These are phyloP conservation scores for Uloborus diversus DNA, from an alignment of 1,140 invertebrate genomes.

Conservation along the genomic window DNA sequence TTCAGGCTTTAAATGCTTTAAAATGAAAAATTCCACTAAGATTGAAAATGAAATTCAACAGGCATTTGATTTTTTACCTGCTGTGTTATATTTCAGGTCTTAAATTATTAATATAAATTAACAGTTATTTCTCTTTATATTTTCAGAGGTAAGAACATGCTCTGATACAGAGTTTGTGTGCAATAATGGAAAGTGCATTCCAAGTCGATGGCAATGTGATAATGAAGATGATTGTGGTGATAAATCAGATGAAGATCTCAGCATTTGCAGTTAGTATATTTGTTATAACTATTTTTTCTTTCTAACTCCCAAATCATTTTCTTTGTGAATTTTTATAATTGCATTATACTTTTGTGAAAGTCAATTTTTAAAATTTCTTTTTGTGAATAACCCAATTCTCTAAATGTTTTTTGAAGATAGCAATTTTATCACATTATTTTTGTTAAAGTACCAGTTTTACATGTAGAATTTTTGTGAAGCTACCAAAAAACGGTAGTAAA, in stretches of 20 bases:
- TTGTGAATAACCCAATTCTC: neutral
- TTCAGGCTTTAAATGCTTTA: slow-evolving; percentile 34
- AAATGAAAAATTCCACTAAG: too few relatives aligned
- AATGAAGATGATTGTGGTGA: slow-evolving; percentile 94
- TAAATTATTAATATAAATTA: slow-evolving; percentile 64
- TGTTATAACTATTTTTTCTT: neutral
- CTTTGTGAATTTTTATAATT: neutral
- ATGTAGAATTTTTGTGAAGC: too few relatives aligned
- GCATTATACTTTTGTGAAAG: neutral
- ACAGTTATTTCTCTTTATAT: slow-evolving; percentile 65
- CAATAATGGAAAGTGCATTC: slow-evolving; percentile 89
- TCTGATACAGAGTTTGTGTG: slow-evolving; percentile 92
- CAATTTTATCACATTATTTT: too few relatives aligned
- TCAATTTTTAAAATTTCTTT: neutral
- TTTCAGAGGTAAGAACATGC: slow-evolving; percentile 72
- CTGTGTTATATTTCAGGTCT: too few relatives aligned
- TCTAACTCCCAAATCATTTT: neutral
- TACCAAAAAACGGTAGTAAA: neutral
- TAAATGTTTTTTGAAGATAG: too few relatives aligned
- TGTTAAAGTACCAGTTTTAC: too few relatives aligned
- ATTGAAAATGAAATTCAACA: too few relatives aligned
- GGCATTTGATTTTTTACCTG: too few relatives aligned
- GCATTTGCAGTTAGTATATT: slow-evolving; percentile 69
- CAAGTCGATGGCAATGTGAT: slow-evolving; percentile 86
- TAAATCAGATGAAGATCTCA: slow-evolving; percentile 82